Base-by-base conservation (phyloP, 2,113 vertebrate species). In the Perca fluviatilis region DNA sequence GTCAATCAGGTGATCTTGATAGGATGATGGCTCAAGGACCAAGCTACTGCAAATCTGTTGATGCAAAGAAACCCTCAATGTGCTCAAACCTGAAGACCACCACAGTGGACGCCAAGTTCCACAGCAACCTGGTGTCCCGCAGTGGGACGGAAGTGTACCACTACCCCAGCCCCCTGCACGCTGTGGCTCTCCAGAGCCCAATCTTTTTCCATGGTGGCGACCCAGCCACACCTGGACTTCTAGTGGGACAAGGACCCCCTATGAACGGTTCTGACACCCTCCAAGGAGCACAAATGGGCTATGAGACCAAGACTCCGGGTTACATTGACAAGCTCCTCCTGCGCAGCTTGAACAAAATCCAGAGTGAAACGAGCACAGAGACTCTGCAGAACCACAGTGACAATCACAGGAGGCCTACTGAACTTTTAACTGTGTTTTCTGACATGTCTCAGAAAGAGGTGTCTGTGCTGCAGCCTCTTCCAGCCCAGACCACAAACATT, bases 101-200 rank as follows among this genome's bases (percentile, higher is more conserved):
- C 0, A 9, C 49, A 0, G 0, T 96, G 74, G 96, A 98, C 82
- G 93, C 95, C 66, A 98, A 96, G 88, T 99, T 96, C 89, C 97
- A 96, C 82, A 95, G 92, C 0, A 96, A 97, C 80, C 92, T 99
- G 65, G 91, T 98, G 69, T 97, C 96, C 40, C 95, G 90, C 85
- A 95, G 87, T 0, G 97, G 98, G 60, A 89, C 91, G 9, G 98
- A 99, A 74, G 93, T 98, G 54, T 99, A 99, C 83, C 94, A 92
- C 1, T 99, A 98, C 90, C 98, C 98, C 27, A 99, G 98, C 74
- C 98, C 98, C 0, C 94, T 99, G 74, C 98, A 99, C 6, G 98
- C 98, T 0, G 98, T 99, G 64, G 98, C 98, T 83, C 92, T 99
- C 49, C 98, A 99, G 88, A 99, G 97, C 85, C 97, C 98, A 0